Evolutionary conservation across 2,888 invertebrate genomes (phyloP), one percentile per base, ranked within the genome.

Genomic region (Chrysina gloriosa): DNA sequence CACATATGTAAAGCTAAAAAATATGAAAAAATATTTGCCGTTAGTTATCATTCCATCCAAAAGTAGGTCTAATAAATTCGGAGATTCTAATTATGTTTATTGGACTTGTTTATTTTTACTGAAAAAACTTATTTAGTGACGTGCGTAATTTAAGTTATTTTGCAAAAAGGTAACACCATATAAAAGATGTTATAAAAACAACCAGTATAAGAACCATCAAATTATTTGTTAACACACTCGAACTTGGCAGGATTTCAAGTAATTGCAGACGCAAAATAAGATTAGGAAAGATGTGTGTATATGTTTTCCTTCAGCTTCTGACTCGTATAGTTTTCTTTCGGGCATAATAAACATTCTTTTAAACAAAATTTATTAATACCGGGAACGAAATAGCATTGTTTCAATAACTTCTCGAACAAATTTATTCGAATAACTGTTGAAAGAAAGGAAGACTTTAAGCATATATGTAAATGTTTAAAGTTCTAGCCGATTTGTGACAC

Each of bases 401-500:
- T 47, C 42, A 54, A 56, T 56, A 66, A 58, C 58, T 42, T 52
- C 52, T 39, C 31, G 23, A 45, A 54, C 54, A 34, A 56, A 66
- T 66, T 66, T 66, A 66, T 66, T 66, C 54, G 65, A 66, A 39
- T 56, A 56, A 39, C 25, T 66, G 56, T 45, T 66, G 65, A 66
- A 42, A 56, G 31, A 45, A 56, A 47, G 21, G 54, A 45, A 31
- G 56, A 58, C 56, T 66, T 66, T 66, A 58, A 66, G 45, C 56
- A 66, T 56, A 54, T 66, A 66, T 66, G 45, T 65, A 65, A 65
- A 65, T 65, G 65, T 66, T 66, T 66, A 66, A 45, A 54, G 19
- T 66, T 58, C 42, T 23, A 31, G 11, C 25, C 16, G 64, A 52
- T 45, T 52, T 50, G 50, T 50, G 50, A 64, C 39, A 31, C 14